These are phyloP conservation scores for Urocitellus parryii DNA, from an alignment of 2,113 vertebrate genomes.

Conservation along the genomic window DNA sequence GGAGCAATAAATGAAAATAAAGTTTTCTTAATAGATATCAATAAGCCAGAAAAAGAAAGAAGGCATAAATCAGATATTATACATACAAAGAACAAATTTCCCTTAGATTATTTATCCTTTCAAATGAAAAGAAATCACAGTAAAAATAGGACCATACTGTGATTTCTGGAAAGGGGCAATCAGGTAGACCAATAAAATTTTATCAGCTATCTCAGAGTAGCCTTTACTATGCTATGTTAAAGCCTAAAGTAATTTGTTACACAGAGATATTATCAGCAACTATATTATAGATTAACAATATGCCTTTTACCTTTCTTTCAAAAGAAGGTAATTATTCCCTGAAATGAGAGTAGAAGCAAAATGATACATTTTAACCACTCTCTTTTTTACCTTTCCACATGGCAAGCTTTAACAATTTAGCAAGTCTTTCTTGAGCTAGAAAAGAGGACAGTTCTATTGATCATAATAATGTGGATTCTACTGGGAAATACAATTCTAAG, in stretches of 20 bases:
- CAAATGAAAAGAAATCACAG: not conserved
- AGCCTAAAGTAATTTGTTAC: slow-evolving; percentile 6
- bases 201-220: not conserved
- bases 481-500: not conserved
- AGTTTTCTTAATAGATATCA: not conserved
- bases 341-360: not conserved
- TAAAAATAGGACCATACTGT: not conserved
- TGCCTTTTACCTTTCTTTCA: not conserved
- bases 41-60: not conserved
- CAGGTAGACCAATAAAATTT: not conserved
- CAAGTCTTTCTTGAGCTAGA: not conserved
- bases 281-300: slow-evolving; percentile 4
- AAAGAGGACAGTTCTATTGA: slow-evolving; percentile 14
- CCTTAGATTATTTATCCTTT: not conserved
- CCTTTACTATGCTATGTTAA: not conserved
- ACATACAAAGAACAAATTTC: slow-evolving; percentile 2
- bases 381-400: not conserved
- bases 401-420: slow-evolving; percentile 2
- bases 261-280: slow-evolving; percentile 18
- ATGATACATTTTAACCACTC: not conserved
- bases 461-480: not conserved
- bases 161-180: not conserved
- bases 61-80: not conserved
- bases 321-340: not conserved
- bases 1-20: not conserved